phyloP scores from a whole-genome alignment of 2,113 vertebrate species.

The Zootoca vivipara region DNA sequence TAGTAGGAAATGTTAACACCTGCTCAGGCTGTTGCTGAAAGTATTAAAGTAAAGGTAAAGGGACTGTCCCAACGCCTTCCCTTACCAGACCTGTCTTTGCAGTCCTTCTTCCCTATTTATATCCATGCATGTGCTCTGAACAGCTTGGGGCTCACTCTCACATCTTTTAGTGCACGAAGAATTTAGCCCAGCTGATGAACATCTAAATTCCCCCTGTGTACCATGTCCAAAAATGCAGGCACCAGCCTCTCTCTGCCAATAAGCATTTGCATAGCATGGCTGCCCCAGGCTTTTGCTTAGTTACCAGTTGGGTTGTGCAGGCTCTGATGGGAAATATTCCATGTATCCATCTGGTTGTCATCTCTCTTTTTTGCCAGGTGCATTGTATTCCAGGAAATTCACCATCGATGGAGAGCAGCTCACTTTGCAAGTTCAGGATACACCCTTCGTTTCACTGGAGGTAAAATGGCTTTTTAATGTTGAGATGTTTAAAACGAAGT shows the following conservation, averaged over 20 bases:
- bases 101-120: no score
- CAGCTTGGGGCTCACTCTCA: no score
- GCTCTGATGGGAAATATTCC: neutral
- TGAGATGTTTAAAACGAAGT: neutral
- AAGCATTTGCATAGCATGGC: neutral
- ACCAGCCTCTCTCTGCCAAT: neutral
- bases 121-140: no score
- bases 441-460: constrained; percentile 89
- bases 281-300: neutral
- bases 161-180: neutral
- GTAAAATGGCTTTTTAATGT: constrained; percentile 68
- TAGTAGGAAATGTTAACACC: neutral
- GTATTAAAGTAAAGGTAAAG: no score
- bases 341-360: neutral
- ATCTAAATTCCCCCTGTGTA: neutral
- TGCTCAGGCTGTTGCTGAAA: neutral
- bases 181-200: neutral
- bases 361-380: constrained; percentile 74
- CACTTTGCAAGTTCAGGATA: constrained; percentile 92
- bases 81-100: no score
- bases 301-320: neutral
- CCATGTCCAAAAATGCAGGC: neutral
- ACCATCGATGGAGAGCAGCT: constrained; percentile 89
- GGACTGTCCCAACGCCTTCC: no score
- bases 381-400: constrained; percentile 90